Base-by-base conservation (phyloP, 1,140 invertebrate genomes). In the Ips typographus region DNA sequence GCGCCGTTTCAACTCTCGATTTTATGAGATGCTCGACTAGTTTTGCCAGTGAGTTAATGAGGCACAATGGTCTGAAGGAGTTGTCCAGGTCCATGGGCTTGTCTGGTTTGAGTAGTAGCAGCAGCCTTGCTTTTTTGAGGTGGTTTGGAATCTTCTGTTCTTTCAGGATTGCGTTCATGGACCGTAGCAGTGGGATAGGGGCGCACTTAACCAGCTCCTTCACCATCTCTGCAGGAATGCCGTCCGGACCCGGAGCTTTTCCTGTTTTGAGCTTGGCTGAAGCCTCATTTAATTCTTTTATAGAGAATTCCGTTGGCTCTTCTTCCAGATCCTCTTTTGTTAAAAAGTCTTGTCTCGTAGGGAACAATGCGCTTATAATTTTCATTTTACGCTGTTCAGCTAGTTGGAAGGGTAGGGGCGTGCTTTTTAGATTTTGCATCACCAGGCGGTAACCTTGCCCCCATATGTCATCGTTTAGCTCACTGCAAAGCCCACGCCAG, bases 21-120 rank as follows among this genome's bases (percentile, higher is more conserved):
- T 58, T 59, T 1, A 77, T 40, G 2, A 67, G 4, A 2, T 49
- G 44, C 36, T 70, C 68, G 43, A 44, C 55, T n/a, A 63, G 7
- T 41, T 64, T 70, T 1, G 59, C 40, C 42, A 47, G 42, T 7
- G 47, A 6, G 40, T 70, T 55, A 40, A 58, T 40, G 2, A 63
- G 42, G 1, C 68, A 63, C 1, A 63, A 38, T 39, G 68, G 51
- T 38, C 68, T 56, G 37, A 6, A 63, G 4, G 52, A 55, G 52
- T 36, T 36, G 4, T 5, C 6, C 36, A 36, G 1, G 36, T 55
- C 52, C 37, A 4, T 8, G 6, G 7, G 52, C 36, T 55, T 55
- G 52, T 36, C 52, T 36, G 52, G 52, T 36, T 55, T 55, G 4
- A 7, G 37, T 5, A 55, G 52, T 4, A 55, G 36, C 7, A 55